Conservation (phyloP, 2,797 vertebrate genomes). For the Coregonus suidteri region DNA sequence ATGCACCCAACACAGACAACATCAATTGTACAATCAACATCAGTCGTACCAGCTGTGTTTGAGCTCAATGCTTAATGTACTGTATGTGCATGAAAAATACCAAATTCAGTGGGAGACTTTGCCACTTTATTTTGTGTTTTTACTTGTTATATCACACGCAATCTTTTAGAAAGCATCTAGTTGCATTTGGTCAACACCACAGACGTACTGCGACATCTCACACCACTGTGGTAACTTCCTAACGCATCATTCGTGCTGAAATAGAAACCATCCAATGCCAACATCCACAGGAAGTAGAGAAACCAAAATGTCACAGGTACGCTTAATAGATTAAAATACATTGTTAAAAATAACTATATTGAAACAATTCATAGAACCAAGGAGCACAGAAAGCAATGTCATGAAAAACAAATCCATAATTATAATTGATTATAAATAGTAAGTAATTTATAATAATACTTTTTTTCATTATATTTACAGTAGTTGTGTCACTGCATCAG, state of each 20-base stretch:
- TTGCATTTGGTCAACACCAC: conserved; percentile 27
- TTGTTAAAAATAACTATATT: conserved; percentile 6
- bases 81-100: background rate
- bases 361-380: conserved; percentile 7
- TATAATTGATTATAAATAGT: background rate
- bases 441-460: too few relatives aligned
- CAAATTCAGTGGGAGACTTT: background rate
- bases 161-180: background rate
- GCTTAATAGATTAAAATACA: conserved; percentile 2
- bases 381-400: conserved; percentile 17
- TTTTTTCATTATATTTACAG: conserved; percentile 16
- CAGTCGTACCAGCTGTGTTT: background rate
- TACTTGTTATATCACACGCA: background rate
- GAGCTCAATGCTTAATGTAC: background rate
- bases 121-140: background rate
- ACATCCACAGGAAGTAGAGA: background rate
- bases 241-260: conserved; percentile 3
- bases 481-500: background rate
- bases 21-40: background rate
- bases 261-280: conserved; percentile 17
- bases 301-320: background rate
- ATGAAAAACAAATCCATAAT: conserved; percentile 5
- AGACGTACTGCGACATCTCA: background rate
- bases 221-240: conserved; percentile 28
- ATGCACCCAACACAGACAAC: background rate